These are phyloP conservation scores for Plecturocebus donacophilus DNA, from an alignment of 2,113 vertebrate genomes.

Conservation along the genomic window DNA sequence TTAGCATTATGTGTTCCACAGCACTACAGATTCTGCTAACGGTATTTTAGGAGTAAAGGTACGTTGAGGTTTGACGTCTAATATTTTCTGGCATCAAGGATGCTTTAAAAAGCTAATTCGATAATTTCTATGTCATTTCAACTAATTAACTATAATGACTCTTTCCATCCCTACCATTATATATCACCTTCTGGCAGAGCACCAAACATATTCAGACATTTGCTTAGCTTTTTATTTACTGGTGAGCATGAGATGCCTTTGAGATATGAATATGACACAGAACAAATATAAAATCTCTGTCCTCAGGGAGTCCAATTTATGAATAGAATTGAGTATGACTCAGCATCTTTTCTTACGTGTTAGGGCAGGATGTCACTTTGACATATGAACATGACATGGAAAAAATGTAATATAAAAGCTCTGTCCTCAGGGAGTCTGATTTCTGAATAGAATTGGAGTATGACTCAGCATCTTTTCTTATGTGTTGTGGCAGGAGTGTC, in stretches of 20 bases:
- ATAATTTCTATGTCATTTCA: constrained; percentile 39
- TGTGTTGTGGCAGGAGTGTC: neutral
- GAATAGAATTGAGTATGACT: constrained; percentile 33
- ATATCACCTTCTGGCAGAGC: neutral
- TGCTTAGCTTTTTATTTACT: constrained; percentile 49
- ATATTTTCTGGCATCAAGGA: constrained; percentile 31
- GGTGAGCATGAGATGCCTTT: neutral
- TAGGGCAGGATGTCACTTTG: neutral
- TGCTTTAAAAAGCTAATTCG: constrained; percentile 40
- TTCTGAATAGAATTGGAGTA: neutral
- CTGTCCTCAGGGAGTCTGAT: neutral
- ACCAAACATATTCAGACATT: constrained; percentile 15
- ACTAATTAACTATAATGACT: constrained; percentile 49
- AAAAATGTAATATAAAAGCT: constrained; percentile 46
- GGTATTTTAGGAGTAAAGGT: constrained; percentile 31
- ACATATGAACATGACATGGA: neutral
- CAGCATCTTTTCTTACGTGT: constrained; percentile 15
- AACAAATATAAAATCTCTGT: constrained; percentile 37
- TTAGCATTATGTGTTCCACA: neutral
- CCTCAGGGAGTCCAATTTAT: neutral
- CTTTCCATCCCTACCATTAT: neutral
- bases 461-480: constrained; percentile 48
- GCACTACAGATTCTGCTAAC: neutral
- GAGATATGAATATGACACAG: neutral
- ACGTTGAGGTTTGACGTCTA: neutral